Base-by-base conservation (phyloP, 2,797 vertebrate species). In the Pyrocephalus nanus region DNA sequence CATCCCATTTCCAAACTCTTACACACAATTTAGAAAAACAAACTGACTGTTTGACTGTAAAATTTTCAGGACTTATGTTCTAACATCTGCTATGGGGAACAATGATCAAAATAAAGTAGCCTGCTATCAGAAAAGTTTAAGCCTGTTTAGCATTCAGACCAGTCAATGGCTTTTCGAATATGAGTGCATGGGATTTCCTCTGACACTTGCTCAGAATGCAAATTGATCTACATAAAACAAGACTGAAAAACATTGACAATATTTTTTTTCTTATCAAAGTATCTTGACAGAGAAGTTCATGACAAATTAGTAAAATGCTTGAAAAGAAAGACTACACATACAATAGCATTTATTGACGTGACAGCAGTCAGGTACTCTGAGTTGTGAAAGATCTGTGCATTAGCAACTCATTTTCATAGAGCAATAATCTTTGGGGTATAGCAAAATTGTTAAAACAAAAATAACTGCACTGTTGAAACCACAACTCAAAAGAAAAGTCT, bases 51-150 rank as follows among this genome's bases (percentile, higher is more conserved):
- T 96, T 88, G 86, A 62, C 79, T 65, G 34, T n/a, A 48, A 92
- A 91, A 40, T 90, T 95, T 96, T 94, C 70, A 45, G 43, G 25
- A 75, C 79, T 95, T 92, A 66, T 86, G 66, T 72, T 92, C 36
- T 75, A 73, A 34, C 70, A 75, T 92, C 86, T 95, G 79, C 55
- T 90, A 11, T 75, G 55, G n/a, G 60, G 83, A 94, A 84, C 73
- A 95, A 86, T 88, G 62, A 88, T 78, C 66, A 75, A 93, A 95
- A 93, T 51, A 70, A 88, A 71, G n/a, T 82, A 82, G 16, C 22
- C 32, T 62, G 11, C n/a, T 72, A 42, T 75, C 54, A 91, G 79
- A 78, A 86, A 88, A 72, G 8, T 50, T 86, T 72, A n/a, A 20
- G 3, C 6, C 12, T 84, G 18, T 86, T 86, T 72, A 90, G 4